phyloP scores from a whole-genome alignment of 2,888 invertebrate genomes.

The Athrips mouffetella region DNA sequence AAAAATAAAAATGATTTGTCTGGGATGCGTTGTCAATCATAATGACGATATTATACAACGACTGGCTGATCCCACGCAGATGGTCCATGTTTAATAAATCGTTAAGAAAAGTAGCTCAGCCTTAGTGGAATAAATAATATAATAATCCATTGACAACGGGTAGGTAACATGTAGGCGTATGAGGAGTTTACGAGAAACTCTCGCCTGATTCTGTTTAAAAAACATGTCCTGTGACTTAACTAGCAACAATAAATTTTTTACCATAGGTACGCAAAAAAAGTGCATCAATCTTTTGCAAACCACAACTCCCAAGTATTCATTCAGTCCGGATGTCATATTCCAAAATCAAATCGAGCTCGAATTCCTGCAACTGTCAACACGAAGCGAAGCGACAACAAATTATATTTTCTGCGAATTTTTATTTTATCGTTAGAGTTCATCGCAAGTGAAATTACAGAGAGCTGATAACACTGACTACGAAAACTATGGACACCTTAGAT shows the following conservation, averaged over 20 bases:
- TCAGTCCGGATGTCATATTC: background rate
- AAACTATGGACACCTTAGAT: no score
- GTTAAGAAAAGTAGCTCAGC: background rate
- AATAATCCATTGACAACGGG: no score
- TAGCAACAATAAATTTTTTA: no score
- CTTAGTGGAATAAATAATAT: no score
- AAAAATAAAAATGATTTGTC: constrained; percentile 17
- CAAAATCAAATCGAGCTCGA: background rate
- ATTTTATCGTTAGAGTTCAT: constrained; percentile 18
- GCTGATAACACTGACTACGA: no score
- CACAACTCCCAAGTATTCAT: background rate
- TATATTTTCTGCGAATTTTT: constrained; percentile 14
- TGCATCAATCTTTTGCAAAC: background rate
- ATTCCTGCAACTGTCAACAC: constrained; percentile 36
- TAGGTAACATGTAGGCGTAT: no score
- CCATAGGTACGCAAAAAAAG: no score
- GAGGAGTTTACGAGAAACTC: no score
- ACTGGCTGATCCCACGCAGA: constrained; percentile 2
- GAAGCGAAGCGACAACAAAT: background rate
- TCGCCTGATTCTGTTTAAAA: no score
- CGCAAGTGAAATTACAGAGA: no score
- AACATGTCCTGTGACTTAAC: no score
- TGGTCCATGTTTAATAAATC: background rate
- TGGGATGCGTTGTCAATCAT: constrained; percentile 16
- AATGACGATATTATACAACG: constrained; percentile 5